phyloP scores from a whole-genome alignment of 2,113 vertebrate species.

The Antechinus stuartii region DNA sequence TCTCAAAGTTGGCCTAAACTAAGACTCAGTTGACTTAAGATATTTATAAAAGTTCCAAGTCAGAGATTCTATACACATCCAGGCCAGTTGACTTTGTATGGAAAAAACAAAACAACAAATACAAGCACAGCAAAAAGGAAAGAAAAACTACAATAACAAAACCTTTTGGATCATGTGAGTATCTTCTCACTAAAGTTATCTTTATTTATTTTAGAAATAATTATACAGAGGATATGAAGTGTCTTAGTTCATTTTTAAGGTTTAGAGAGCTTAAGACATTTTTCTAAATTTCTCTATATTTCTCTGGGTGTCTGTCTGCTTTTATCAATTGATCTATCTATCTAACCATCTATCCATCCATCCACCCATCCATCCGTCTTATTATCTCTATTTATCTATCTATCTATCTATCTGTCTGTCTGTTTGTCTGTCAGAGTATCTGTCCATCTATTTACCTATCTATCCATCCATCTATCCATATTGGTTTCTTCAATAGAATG shows the following conservation, averaged over 20 bases:
- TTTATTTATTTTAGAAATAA: neutral
- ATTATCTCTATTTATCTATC: no score
- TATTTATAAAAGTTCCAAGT: neutral
- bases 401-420: no score
- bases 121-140: neutral
- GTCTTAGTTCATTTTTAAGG: neutral
- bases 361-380: neutral
- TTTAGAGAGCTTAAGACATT: neutral
- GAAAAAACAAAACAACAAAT: neutral
- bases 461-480: no score
- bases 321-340: no score
- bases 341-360: neutral
- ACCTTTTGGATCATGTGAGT: neutral
- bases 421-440: neutral
- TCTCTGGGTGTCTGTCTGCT: no score
- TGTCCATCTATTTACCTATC: no score
- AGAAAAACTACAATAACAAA: neutral
- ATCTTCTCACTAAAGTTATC: neutral
- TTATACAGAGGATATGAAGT: neutral
- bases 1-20: neutral
- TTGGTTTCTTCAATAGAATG: neutral
- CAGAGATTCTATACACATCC: neutral
- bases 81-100: neutral
- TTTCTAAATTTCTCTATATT: no score
- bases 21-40: neutral